phyloP scores from a whole-genome alignment of 1,140 invertebrate species.

The Tetramorium alpestre region DNA sequence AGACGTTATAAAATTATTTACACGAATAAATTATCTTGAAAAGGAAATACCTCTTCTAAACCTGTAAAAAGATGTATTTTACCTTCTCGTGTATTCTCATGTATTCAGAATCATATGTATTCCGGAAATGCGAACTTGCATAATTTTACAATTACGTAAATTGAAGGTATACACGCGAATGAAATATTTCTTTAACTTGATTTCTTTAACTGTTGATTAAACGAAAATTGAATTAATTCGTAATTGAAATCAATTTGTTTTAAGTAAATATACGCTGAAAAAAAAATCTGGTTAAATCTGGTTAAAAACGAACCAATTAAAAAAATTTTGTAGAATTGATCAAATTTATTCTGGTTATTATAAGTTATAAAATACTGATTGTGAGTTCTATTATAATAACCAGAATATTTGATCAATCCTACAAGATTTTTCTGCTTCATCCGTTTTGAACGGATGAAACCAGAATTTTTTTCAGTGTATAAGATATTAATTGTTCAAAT shows the following conservation, averaged over 20 bases:
- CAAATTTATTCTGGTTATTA: no score
- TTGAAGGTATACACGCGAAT: not conserved
- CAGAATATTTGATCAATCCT: no score
- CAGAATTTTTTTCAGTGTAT: no score
- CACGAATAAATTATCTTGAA: not conserved
- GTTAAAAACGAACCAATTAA: no score
- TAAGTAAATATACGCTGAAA: not conserved
- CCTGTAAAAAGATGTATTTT: not conserved
- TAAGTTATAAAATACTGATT: no score
- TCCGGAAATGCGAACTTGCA: not conserved
- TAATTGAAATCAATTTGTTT: not conserved
- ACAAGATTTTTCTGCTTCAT: no score
- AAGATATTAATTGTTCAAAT: not conserved
- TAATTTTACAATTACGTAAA: not conserved
- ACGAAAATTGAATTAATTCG: not conserved
- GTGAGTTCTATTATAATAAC: no score
- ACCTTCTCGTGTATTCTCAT: no score
- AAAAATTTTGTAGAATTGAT: no score
- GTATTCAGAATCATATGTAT: not conserved
- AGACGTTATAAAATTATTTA: slow-evolving; percentile 1
- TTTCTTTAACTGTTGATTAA: not conserved
- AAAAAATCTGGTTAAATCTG: no score
- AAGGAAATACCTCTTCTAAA: not conserved
- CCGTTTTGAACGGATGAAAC: no score
- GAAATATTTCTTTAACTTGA: not conserved